Evolutionary conservation across 2,113 vertebrate genomes (phyloP), one percentile per base, ranked within the genome.

Genomic region (Blennius ocellaris): DNA sequence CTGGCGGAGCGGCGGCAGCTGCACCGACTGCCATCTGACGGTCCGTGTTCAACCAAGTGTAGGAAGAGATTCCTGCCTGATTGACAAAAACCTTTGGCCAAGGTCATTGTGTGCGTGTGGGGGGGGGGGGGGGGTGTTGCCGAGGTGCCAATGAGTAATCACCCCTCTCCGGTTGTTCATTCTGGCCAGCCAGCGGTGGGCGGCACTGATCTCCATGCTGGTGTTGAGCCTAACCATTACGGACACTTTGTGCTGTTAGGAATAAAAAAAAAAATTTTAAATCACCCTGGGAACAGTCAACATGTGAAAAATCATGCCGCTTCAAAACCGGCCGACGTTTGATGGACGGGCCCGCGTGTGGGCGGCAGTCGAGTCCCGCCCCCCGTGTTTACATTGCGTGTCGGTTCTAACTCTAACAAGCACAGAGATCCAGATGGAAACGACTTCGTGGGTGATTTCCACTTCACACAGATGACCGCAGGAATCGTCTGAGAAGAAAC

Each of bases 81-180:
- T 75, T 80, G 83, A 79, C 76, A 63, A 74, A 74, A 87, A 77
- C 56, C 80, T 75, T 62, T 58, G 44, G 52, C 73, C 80, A 85
- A 85, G 87, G 86, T 90, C 78, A 76, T 8, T 2, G 1, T 45
- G 36, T 47, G 47, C 11, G 21, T 5, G 21, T 49, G 36, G 1
- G 6, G 8, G 21, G 51, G 44, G 6, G 7, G 21, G 51, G 37
- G 38, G 47, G 55, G 50, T 48, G 57, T n/a, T 45, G 68, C 61
- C 64, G 50, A 44, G 44, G 61, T 50, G 44, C 54, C 67, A 71
- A 48, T 84, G 72, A 81, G 67, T 87, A 80, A 88, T 78, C 15
- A 57, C 54, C 50, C 45, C 58, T 51, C 54, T 67, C 51, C 7
- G 8, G 1, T 11, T 71, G 73, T 36, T 11, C 50, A 73, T 85